phyloP scores from a whole-genome alignment of 2,888 invertebrate genomes.

The Hydraecia micacea region DNA sequence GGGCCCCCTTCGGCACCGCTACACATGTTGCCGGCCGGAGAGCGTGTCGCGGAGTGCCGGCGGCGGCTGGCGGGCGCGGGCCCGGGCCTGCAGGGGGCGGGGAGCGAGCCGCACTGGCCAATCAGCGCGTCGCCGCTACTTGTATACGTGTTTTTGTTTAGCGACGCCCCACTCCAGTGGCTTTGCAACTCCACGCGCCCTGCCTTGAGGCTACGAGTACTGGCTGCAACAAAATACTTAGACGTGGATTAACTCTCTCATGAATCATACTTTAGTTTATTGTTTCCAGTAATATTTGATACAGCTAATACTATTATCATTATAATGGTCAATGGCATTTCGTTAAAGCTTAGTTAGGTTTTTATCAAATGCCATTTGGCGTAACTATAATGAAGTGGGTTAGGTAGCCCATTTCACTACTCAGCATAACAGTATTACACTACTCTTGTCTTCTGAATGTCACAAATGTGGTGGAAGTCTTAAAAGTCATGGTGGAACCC shows the following conservation, averaged over 20 bases:
- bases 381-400: not conserved
- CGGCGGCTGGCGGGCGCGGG: conserved; percentile 66
- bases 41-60: conserved; percentile 81
- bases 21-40: conserved; percentile 85
- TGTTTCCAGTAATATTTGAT: conserved; percentile 1
- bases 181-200: conserved; percentile 84
- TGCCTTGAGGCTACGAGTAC: conserved; percentile 85
- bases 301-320: not conserved
- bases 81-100: conserved; percentile 66
- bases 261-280: not conserved
- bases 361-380: not conserved
- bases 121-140: conserved; percentile 81
- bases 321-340: conserved; percentile 5
- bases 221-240: conserved; percentile 71
- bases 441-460: not conserved
- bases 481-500: not conserved
- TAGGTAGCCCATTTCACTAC: not conserved
- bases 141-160: conserved; percentile 91
- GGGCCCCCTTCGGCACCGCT: conserved; percentile 88
- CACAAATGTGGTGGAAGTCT: not conserved
- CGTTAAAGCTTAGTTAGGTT: not conserved
- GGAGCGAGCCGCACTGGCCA: conserved; percentile 74
- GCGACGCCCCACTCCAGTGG: conserved; percentile 89
- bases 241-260: not conserved
- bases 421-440: not conserved